Evolutionary conservation across 2,113 vertebrate species (phyloP), one percentile per base, ranked within the genome.

Genomic region (Amphiprion percula): DNA sequence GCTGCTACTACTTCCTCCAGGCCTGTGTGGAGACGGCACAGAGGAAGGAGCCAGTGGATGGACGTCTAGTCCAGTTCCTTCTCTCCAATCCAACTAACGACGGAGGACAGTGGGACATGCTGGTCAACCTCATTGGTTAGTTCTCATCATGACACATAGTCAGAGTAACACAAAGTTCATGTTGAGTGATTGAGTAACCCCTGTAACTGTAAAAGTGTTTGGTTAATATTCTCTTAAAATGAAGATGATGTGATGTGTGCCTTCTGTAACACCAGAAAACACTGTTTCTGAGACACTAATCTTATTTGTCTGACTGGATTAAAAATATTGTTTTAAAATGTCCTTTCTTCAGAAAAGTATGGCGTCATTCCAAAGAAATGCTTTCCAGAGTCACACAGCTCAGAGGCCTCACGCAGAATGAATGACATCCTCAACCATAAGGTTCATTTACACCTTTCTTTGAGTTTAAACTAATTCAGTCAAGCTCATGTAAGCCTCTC

Each of bases 41-140:
- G 90, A 94, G 95, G 73, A 96, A 98, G 17, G 97, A 99, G 85
- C 95, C 96, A 0, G 95, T 98, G 60, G 97, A 99, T 30, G 97
- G 98, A 11, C 95, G 98, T 9, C 94, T 99, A 74, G 88, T 97
- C 24, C 98, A 99, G 68, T 99, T 96, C 89, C 93, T 99, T 83
- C 96, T 99, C 37, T 91, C 92, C 55, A 99, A 99, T 88, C 98
- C 98, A 67, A 95, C 95, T 0, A 99, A 98, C 30, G 98, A 99
- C 54, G 98, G 98, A 53, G 98, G 98, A 44, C 98, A 99, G 73
- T 99, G 98, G 98, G 97, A 99, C 82, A 99, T 99, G 98, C 85
- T 99, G 88, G 98, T 99, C 74, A 99, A 99, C 82, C 95, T 99
- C 73, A 95, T 99, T 74, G 97, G 98, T 99, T 86, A 94, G 96